Evolutionary conservation across 2,888 invertebrate genomes (phyloP).

Genomic region (Dryobota labecula): DNA sequence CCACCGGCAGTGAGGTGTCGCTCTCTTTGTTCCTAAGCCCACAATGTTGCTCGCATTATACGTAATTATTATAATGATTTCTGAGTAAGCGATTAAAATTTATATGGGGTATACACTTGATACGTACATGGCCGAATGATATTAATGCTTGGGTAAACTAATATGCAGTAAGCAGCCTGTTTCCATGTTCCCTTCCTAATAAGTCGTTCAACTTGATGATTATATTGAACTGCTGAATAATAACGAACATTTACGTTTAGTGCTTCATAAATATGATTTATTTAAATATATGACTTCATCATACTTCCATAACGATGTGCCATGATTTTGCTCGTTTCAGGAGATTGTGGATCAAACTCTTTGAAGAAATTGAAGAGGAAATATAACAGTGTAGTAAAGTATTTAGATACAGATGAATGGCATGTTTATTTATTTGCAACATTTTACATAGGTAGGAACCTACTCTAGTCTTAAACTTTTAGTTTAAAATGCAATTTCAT

Average conservation of each 20-base stretch:
- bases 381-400: background rate
- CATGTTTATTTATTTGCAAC: constrained; percentile 1
- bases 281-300: constrained; percentile 40
- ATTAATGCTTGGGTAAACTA: constrained; percentile 62
- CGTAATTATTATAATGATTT: constrained; percentile 73
- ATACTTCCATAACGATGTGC: constrained; percentile 12
- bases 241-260: constrained; percentile 17
- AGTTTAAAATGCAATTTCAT: background rate
- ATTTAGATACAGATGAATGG: background rate
- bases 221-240: constrained; percentile 53
- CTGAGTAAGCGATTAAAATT: constrained; percentile 67
- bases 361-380: background rate
- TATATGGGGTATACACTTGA: constrained; percentile 61
- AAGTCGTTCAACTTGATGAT: constrained; percentile 44
- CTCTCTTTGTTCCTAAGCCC: constrained; percentile 67
- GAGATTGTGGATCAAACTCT: background rate
- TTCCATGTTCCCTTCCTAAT: constrained; percentile 58
- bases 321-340: constrained; percentile 3
- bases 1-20: constrained; percentile 63
- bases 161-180: constrained; percentile 50
- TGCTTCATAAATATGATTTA: constrained; percentile 39
- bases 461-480: background rate
- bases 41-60: constrained; percentile 71
- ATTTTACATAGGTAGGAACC: background rate
- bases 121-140: constrained; percentile 60